Conservation (phyloP, 2,888 invertebrate species). For the Dasypogon diadema region DNA sequence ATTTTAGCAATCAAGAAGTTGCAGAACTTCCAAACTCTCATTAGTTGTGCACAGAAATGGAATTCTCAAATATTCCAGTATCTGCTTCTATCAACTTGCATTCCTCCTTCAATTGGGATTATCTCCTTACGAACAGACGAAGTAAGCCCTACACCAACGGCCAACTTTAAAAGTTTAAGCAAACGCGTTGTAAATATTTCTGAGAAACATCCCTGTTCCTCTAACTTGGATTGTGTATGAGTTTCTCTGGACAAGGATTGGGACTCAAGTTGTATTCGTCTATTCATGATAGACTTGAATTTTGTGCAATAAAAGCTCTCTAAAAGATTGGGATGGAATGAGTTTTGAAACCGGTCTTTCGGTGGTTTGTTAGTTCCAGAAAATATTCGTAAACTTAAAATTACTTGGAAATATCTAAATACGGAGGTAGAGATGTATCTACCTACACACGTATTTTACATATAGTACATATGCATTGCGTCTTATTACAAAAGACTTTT, state of each 20-base stretch:
- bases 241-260: too few relatives aligned
- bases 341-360: too few relatives aligned
- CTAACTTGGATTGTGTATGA: too few relatives aligned
- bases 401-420: conserved; percentile 52
- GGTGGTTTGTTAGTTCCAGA: too few relatives aligned
- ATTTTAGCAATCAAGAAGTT: conserved; percentile 48
- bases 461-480: neutral
- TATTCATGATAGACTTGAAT: neutral
- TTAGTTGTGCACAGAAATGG: conserved; percentile 38
- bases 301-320: neutral
- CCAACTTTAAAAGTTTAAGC: conserved; percentile 49
- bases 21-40: conserved; percentile 46
- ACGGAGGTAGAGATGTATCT: neutral
- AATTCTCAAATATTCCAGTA: conserved; percentile 42
- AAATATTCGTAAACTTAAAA: conserved; percentile 52
- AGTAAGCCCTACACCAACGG: conserved; percentile 53
- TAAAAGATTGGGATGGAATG: too few relatives aligned
- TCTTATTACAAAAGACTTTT: conserved; percentile 3
- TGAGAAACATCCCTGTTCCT: neutral
- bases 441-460: neutral
- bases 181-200: conserved; percentile 53
- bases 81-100: conserved; percentile 26
- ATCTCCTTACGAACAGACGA: conserved; percentile 47
- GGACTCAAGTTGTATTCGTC: neutral
- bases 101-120: conserved; percentile 29